These are phyloP conservation scores for Sylvietta virens DNA, from an alignment of 2,113 vertebrate species.

Conservation along the genomic window DNA sequence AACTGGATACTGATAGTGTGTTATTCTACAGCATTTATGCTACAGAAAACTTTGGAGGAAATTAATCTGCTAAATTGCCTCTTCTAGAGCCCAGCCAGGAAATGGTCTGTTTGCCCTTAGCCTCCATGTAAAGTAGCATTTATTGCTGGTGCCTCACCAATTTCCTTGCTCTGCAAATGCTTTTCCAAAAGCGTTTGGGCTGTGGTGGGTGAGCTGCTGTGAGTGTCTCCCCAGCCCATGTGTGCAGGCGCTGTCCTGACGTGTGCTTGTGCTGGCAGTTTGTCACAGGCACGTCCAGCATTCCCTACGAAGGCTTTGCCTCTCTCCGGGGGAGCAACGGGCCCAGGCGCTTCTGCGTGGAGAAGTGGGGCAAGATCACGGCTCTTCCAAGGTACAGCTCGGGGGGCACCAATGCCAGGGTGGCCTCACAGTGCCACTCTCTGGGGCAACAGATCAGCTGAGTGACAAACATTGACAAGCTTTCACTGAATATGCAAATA, in stretches of 20 bases:
- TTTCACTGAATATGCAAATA: neutral
- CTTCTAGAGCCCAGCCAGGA: neutral
- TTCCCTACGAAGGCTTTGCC: conserved; percentile 96
- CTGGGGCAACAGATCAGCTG: neutral
- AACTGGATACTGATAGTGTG: neutral
- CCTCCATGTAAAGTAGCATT: neutral
- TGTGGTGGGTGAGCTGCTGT: neutral
- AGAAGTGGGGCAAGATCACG: conserved; percentile 98
- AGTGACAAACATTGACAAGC: neutral
- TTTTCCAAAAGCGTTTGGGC: neutral
- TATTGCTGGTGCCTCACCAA: neutral
- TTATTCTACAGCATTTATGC: neutral
- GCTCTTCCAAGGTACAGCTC: conserved; percentile 90
- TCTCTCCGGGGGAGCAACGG: conserved; percentile 94
- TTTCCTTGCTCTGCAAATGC: neutral
- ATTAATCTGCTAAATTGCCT: neutral
- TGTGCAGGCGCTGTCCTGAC: neutral
- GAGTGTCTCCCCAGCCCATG: neutral
- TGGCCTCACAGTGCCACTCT: neutral
- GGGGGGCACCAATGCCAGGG: neutral
- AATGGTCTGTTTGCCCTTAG: neutral
- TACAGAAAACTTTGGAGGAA: neutral
- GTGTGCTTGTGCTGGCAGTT: conserved; percentile 74
- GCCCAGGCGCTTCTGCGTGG: conserved; percentile 93
- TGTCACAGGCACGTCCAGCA: conserved; percentile 97